Evolutionary conservation across 2,888 invertebrate species (phyloP).

Genomic region (Netelia melanura): DNA sequence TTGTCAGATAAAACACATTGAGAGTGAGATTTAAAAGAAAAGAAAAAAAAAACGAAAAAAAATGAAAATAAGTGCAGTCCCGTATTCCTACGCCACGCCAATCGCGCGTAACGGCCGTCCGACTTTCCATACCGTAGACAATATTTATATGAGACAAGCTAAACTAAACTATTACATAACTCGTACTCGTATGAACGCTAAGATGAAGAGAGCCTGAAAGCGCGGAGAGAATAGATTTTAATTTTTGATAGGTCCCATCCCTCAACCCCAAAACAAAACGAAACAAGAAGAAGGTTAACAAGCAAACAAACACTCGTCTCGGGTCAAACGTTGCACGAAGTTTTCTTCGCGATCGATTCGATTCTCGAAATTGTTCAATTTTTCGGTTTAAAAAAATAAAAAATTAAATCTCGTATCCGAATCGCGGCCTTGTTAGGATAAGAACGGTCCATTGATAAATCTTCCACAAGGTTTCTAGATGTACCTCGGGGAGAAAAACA

Average conservation of each 20-base stretch:
- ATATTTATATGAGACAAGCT: constrained; percentile 84
- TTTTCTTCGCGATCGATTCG: constrained; percentile 58
- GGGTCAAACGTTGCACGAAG: not conserved
- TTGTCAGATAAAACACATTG: constrained; percentile 25
- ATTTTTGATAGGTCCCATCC: constrained; percentile 64
- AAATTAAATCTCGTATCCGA: constrained; percentile 55
- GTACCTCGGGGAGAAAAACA: constrained; percentile 19
- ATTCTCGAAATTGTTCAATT: constrained; percentile 1
- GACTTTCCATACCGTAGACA: constrained; percentile 84
- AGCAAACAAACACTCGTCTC: not conserved
- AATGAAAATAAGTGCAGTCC: constrained; percentile 73
- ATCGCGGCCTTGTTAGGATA: constrained; percentile 68
- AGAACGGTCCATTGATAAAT: constrained; percentile 64
- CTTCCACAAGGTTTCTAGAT: constrained; percentile 42
- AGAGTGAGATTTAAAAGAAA: too few species aligned
- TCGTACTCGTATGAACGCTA: constrained; percentile 75
- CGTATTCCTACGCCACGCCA: constrained; percentile 83
- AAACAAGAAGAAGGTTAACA: too few species aligned
- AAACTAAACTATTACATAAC: constrained; percentile 79
- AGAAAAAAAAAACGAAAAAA: constrained; percentile 20
- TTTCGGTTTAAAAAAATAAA: constrained; percentile 5
- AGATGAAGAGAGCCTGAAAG: constrained; percentile 74
- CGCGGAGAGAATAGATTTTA: constrained; percentile 68
- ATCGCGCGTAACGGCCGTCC: constrained; percentile 82
- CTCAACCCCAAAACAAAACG: not conserved